These are phyloP conservation scores for Scophthalmus maximus DNA, from an alignment of 2,113 vertebrate species.

Conservation along the genomic window DNA sequence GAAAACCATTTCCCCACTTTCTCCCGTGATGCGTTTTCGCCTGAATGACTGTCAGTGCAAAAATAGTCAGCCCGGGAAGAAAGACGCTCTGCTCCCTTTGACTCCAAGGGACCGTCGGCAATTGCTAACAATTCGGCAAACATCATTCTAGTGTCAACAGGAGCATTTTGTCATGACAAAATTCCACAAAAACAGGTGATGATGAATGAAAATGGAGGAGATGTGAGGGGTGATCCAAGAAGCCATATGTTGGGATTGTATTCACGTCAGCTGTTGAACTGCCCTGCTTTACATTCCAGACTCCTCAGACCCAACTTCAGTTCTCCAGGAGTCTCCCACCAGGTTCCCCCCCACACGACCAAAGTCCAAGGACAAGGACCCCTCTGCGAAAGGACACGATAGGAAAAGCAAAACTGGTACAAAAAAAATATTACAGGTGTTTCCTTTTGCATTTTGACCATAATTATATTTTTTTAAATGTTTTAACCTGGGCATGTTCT, in stretches of 20 bases:
- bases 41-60: constrained; percentile 7
- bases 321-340: constrained; percentile 87
- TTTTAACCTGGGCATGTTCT: neutral
- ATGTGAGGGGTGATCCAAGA: neutral
- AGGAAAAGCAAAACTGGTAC: constrained; percentile 46
- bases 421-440: neutral
- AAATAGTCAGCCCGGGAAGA: neutral
- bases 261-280: neutral
- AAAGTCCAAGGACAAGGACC: constrained; percentile 87
- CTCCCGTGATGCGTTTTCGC: constrained; percentile 10
- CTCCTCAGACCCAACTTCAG: constrained; percentile 85
- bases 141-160: neutral
- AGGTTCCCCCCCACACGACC: constrained; percentile 87
- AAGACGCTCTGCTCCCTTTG: neutral
- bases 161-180: neutral
- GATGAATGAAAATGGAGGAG: neutral
- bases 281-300: constrained; percentile 78
- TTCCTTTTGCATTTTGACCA: neutral
- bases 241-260: neutral
- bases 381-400: constrained; percentile 68
- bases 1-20: neutral
- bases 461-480: neutral
- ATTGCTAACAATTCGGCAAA: constrained; percentile 3
- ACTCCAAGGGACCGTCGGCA: neutral
- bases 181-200: neutral